Evolutionary conservation across 2,888 invertebrate genomes (phyloP), one percentile per base, ranked within the genome.

Genomic region (Dorcus hopei): DNA sequence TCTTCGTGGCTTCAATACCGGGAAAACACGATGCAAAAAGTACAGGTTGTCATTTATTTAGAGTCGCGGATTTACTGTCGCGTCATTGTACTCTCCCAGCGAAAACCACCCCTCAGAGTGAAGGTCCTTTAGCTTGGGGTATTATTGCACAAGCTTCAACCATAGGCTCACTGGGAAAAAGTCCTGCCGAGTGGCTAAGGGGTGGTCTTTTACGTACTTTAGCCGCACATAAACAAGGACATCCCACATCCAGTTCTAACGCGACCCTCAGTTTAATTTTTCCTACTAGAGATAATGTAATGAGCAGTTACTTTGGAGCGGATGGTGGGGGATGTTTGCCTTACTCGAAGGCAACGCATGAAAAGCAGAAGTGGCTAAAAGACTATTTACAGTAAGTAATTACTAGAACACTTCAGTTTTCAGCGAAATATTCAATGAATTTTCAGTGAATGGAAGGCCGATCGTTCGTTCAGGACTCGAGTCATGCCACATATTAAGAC

Each of bases 401-500:
- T 55, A 39, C 14, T 11, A 11, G 38, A 33, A 23, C 39, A 39
- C 9, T 38, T 11, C 47, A 7, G 50, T 52, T 42, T 38, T 58
- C 43, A 26, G 52, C 9, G 9, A 33, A n/a, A n/a, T 39, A 9
- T 40, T 9, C 39, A 7, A 52, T 42, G 19, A 49, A 62, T 72
- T 74, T 77, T 54, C 74, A 93, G 93, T 72, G 89, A 91, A 68
- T 98, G 98, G 98, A 87, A 86, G 70, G 88, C 93, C 0, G 85
- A 85, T 2, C 75, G 79, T 0, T 83, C 86, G 0, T 78, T 83
- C 9, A 82, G 98, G n/a, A 86, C 88, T 49, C 79, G 84, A 56
- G 95, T 96, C 0, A 92, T 95, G 87, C 99, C 99, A 0, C 98
- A 99, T 73, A 93, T 97, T 41, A 99, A 99, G 77, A 87, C 89